These are phyloP conservation scores for Maconellicoccus hirsutus DNA, from an alignment of 1,140 invertebrate genomes.

Conservation along the genomic window DNA sequence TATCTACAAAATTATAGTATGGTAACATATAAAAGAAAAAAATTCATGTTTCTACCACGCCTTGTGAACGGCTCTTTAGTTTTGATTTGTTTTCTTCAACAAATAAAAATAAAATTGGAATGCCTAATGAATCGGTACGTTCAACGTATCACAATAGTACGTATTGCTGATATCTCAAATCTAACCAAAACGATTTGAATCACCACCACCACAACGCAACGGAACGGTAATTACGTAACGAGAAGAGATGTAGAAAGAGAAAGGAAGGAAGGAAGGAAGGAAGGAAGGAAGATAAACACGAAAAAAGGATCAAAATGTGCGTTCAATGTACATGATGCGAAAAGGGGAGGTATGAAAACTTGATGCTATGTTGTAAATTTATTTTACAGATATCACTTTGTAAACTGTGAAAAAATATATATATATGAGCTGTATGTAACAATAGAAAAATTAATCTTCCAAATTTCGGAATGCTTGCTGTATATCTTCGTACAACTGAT, in stretches of 20 bases:
- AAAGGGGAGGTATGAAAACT: neutral
- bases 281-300: neutral
- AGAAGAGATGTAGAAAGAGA: too few species aligned
- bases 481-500: slow-evolving; percentile 89
- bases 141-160: neutral
- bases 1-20: neutral
- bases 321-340: slow-evolving; percentile 1
- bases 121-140: neutral
- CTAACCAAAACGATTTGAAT: too few species aligned
- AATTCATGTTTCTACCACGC: neutral
- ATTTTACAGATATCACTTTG: neutral
- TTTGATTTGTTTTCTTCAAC: neutral
- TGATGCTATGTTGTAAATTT: neutral
- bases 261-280: too few species aligned
- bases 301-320: neutral
- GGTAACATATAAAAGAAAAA: neutral
- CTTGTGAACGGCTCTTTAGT: neutral
- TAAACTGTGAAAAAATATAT: neutral
- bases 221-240: too few species aligned
- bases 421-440: neutral
- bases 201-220: neutral
- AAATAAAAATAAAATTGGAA: neutral
- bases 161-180: neutral
- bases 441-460: slow-evolving; percentile 68
- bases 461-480: slow-evolving; percentile 95